A percentile compares a stretch with the other conserved stretches of the same genome.
Conservation (phyloP, 2,797 vertebrate species). For the Spinus pinus region DNA sequence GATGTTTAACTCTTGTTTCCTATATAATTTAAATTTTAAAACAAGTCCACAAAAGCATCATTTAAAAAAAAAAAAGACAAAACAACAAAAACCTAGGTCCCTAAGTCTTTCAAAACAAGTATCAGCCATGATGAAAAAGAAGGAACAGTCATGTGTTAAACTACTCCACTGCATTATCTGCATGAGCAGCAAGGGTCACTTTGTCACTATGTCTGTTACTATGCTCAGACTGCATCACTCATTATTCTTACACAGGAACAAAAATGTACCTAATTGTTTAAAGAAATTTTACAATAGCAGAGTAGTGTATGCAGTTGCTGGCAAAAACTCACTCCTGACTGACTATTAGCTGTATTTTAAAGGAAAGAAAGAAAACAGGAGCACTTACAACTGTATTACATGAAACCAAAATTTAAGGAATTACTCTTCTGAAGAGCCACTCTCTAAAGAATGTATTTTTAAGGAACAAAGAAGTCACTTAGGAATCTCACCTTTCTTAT, state of each 20-base stretch:
- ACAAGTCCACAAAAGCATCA: not conserved
- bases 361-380: not conserved
- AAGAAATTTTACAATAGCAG: not conserved
- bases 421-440: not conserved
- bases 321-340: not conserved
- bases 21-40: not conserved
- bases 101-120: not conserved
- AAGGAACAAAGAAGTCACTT: not conserved
- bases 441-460: not conserved
- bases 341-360: not conserved
- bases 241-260: not conserved
- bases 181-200: not conserved
- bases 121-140: not conserved
- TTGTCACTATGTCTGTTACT: not conserved
- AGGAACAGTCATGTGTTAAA: not conserved
- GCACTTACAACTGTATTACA: not conserved
- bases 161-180: not conserved
- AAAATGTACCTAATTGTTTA: not conserved
- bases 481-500: not conserved
- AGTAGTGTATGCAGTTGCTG: not conserved
- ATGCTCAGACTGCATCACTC: not conserved
- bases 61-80: no score
- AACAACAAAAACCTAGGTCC: not conserved
- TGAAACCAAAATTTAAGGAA: not conserved
- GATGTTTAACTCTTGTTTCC: not conserved